Evolutionary conservation across 2,888 invertebrate species (phyloP).

Genomic region (Leptopterna dolabrata): DNA sequence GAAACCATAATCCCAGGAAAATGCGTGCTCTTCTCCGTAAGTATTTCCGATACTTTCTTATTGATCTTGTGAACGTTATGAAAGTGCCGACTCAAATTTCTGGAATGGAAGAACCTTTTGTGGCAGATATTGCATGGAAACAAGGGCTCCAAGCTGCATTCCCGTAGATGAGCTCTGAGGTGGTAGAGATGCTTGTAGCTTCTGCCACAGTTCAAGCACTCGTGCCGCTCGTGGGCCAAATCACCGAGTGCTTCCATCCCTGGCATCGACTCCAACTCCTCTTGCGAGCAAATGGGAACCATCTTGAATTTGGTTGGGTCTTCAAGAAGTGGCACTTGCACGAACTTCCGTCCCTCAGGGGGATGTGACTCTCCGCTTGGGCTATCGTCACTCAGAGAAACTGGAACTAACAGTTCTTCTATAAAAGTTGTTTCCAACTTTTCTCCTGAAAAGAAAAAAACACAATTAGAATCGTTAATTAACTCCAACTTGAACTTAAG

Average conservation of each 20-base stretch:
- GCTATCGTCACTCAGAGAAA: too few species aligned
- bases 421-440: too few species aligned
- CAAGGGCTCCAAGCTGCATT: constrained; percentile 56
- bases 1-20: too few species aligned
- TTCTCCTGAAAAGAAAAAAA: too few species aligned
- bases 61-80: constrained; percentile 54
- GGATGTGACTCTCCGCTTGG: too few species aligned
- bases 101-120: constrained; percentile 50
- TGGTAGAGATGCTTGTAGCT: constrained; percentile 56
- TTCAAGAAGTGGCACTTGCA: neutral
- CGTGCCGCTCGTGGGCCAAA: neutral
- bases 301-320: constrained; percentile 7
- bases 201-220: constrained; percentile 52
- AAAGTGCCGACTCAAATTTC: constrained; percentile 56
- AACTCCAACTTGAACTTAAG: too few species aligned
- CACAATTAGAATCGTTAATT: too few species aligned
- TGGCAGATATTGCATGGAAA: constrained; percentile 53
- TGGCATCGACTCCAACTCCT: neutral
- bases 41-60: neutral
- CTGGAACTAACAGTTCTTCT: too few species aligned
- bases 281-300: neutral
- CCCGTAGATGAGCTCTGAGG: constrained; percentile 54
- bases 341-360: neutral
- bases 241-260: neutral
- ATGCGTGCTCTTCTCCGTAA: neutral